phyloP scores from a whole-genome alignment of 2,888 invertebrate genomes.

The Athetis lepigone region DNA sequence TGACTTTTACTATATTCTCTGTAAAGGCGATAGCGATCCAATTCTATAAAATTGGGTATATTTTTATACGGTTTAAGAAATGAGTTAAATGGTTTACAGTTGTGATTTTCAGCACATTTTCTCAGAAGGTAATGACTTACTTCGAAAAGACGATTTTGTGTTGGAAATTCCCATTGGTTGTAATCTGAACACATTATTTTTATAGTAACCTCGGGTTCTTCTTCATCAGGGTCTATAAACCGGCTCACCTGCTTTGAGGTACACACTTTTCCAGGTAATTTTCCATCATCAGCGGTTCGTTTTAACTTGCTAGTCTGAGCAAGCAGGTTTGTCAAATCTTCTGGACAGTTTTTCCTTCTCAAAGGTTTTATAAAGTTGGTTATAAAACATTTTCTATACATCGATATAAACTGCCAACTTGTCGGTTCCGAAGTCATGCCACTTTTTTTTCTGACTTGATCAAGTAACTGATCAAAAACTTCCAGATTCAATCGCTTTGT shows the following conservation, averaged over 20 bases:
- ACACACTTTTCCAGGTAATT: neutral
- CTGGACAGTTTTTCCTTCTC: neutral
- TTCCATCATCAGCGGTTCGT: neutral
- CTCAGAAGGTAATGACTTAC: slow-evolving; percentile 26
- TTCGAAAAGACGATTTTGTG: slow-evolving; percentile 14
- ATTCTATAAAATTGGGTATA: slow-evolving; percentile 10
- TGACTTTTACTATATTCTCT: slow-evolving; percentile 3
- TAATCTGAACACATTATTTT: slow-evolving; percentile 27
- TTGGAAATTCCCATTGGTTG: slow-evolving; percentile 8
- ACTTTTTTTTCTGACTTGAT: slow-evolving; percentile 22
- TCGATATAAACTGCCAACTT: slow-evolving; percentile 20
- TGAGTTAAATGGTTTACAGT: slow-evolving; percentile 15
- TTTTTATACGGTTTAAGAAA: slow-evolving; percentile 29
- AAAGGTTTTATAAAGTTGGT: slow-evolving; percentile 17
- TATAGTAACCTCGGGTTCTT: neutral
- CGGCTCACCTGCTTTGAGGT: neutral
- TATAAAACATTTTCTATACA: slow-evolving; percentile 21
- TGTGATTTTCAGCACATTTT: slow-evolving; percentile 29
- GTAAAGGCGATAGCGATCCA: slow-evolving; percentile 17
- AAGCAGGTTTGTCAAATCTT: slow-evolving; percentile 26
- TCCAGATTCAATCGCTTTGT: slow-evolving; percentile 36
- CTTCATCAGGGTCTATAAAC: neutral
- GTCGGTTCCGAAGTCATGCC: slow-evolving; percentile 22
- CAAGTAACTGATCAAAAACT: slow-evolving; percentile 23
- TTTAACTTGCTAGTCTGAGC: slow-evolving; percentile 3